Evolutionary conservation across 1,140 invertebrate genomes (phyloP).

Genomic region (Drosophila sechellia): DNA sequence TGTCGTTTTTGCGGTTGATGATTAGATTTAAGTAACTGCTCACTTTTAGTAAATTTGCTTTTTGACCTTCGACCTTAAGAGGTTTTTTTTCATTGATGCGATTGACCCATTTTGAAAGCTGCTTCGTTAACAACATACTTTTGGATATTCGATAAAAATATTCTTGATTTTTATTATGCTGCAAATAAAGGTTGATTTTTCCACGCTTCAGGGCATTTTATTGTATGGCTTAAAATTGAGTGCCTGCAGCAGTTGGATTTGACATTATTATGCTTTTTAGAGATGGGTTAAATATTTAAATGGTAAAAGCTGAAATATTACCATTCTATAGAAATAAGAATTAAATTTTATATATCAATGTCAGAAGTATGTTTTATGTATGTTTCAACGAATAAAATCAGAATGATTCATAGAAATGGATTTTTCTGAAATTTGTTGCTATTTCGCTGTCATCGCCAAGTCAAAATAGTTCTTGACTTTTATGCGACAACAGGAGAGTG

Average conservation of each 20-base stretch:
- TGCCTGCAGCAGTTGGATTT: conserved; percentile 17
- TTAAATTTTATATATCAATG: too few relatives aligned
- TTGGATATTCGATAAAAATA: conserved; percentile 29
- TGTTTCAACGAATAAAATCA: too few relatives aligned
- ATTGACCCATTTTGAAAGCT: conserved; percentile 41
- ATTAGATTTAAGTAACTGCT: neutral
- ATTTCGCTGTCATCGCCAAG: conserved; percentile 1
- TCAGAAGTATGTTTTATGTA: too few relatives aligned
- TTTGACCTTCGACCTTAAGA: conserved; percentile 17
- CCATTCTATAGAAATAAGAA: too few relatives aligned
- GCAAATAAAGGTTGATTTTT: conserved; percentile 1
- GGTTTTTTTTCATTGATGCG: conserved; percentile 1
- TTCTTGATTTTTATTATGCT: conserved; percentile 17
- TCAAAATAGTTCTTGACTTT: conserved; percentile 3
- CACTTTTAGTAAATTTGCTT: neutral
- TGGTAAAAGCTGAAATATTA: neutral
- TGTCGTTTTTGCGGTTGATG: conserved; percentile 61
- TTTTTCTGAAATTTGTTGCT: neutral
- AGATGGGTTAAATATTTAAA: conserved; percentile 6
- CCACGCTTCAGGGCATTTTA: conserved; percentile 30
- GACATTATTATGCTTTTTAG: conserved; percentile 15
- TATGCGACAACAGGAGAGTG: conserved; percentile 9
- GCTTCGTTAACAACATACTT: conserved; percentile 29
- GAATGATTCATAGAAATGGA: too few relatives aligned
- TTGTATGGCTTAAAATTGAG: conserved; percentile 21